These are phyloP conservation scores for Temnothorax unifasciatus DNA, from an alignment of 2,888 invertebrate species.

Conservation along the genomic window DNA sequence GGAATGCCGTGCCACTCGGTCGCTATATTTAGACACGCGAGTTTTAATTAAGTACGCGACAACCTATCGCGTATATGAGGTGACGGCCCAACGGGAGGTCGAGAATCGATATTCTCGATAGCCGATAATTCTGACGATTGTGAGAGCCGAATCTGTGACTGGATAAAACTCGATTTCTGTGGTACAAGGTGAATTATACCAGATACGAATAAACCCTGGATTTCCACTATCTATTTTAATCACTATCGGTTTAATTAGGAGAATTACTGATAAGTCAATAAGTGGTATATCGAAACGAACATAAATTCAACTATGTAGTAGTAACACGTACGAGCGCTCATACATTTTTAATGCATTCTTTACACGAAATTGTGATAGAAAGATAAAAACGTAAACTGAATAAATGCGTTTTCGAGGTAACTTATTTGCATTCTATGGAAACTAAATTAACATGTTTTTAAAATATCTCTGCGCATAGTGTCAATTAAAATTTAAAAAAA, in stretches of 20 bases:
- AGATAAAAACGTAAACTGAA: background rate
- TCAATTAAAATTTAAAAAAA: slow-evolving; percentile 3
- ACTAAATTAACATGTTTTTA: background rate
- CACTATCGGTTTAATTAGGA: background rate
- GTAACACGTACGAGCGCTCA: background rate
- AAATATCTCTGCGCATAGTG: background rate
- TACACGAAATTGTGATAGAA: background rate
- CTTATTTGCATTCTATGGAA: background rate
- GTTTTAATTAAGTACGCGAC: slow-evolving; percentile 73
- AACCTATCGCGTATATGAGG: slow-evolving; percentile 63
- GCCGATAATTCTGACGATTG: slow-evolving; percentile 35
- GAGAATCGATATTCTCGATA: slow-evolving; percentile 39
- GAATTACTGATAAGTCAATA: background rate
- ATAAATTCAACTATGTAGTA: background rate
- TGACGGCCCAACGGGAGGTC: slow-evolving; percentile 43
- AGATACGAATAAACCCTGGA: background rate
- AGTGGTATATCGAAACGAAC: background rate
- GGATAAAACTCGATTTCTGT: background rate
- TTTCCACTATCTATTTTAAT: slow-evolving; percentile 3
- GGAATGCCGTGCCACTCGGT: slow-evolving; percentile 72
- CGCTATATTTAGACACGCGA: slow-evolving; percentile 77
- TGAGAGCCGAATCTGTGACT: background rate
- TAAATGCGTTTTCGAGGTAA: background rate
- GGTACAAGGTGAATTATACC: slow-evolving; percentile 16
- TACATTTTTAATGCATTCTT: background rate